Percentiles rank a stretch among this genome's conserved stretches.
phyloP scores from a whole-genome alignment of 2,113 vertebrate species.

The Marmota flaviventris region DNA sequence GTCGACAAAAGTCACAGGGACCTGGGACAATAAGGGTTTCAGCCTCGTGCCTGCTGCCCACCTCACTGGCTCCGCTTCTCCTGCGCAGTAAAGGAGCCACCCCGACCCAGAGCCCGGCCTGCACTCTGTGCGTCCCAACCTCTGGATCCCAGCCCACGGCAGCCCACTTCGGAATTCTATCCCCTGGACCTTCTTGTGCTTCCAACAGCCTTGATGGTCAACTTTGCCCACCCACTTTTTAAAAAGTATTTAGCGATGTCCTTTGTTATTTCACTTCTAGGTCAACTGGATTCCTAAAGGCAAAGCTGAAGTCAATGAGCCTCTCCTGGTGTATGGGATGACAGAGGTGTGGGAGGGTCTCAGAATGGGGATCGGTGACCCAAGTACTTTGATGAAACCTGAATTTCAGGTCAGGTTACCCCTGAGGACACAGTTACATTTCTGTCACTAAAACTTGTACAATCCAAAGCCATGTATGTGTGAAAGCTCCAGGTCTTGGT shows the following conservation, averaged over 20 bases:
- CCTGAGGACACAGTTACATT: neutral
- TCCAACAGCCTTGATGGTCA: neutral
- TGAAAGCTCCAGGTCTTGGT: fast-evolving
- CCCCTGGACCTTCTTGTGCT: neutral
- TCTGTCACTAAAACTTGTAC: neutral
- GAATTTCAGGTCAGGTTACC: constrained; percentile 36
- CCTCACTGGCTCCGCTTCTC: fast-evolving
- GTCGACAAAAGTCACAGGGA: constrained; percentile 89
- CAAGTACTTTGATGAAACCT: neutral
- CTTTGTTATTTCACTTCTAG: neutral
- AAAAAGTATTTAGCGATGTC: neutral
- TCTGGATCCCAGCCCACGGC: neutral
- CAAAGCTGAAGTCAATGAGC: neutral
- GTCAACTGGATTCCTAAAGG: neutral
- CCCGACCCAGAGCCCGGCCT: neutral
- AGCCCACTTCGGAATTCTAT: neutral
- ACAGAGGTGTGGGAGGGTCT: neutral
- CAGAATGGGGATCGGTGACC: neutral
- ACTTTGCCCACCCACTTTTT: neutral
- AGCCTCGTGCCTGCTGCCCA: neutral
- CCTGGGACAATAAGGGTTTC: constrained; percentile 72
- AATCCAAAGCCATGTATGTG: neutral
- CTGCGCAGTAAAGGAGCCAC: fast-evolving
- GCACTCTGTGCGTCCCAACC: fast-evolving
- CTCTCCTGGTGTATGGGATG: neutral